Base-by-base conservation (phyloP, 2,113 vertebrate species). In the Tringa solitaria region DNA sequence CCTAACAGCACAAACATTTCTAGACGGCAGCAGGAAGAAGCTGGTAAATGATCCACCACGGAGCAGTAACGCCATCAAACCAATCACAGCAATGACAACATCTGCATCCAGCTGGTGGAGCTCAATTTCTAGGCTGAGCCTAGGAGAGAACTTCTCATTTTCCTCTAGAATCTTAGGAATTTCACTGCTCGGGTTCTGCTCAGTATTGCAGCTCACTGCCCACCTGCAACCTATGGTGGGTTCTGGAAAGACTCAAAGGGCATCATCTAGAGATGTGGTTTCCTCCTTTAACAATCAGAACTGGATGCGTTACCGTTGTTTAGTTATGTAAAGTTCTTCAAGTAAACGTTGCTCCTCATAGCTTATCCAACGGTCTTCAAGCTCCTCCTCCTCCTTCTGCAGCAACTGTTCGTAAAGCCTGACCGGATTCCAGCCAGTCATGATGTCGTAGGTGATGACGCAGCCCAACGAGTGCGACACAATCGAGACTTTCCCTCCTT, bases 381-480 rank as follows among this genome's bases (percentile, higher is more conserved):
- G 98, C 79, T 99, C 98, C 57, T 99, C 98, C 61, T 99, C 98
- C 20, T 99, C 98, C 54, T 98, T 99, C 83, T 99, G 98, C 77
- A 99, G 98, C 91, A 98, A 59, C 91, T 99, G 99, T 84, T 99
- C 98, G 21, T 99, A 99, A 61, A 99, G 99, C 72, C 98, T 98
- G 81, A 99, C 98, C 0, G 99, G 99, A 93, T 99, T 99, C 99
- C 99, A 99, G 70, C 99, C 99, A 2, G 99, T 99, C 99, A 99
- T 99, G 97, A 99, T 99, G 97, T 99, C 99, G 4, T 99, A 99
- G 68, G 99, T 98, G 95, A 99, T 99, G 89, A 99, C 99, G 30
- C 99, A 99, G 76, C 99, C 99, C 84, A 99, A 98, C 0, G 99
- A 99, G 96, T 99, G 99, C 21, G 99, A 99, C 92, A 99, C 99